Evolutionary conservation across 2,113 vertebrate genomes (phyloP), one percentile per base, ranked within the genome.

Genomic region (Guaruba guarouba): DNA sequence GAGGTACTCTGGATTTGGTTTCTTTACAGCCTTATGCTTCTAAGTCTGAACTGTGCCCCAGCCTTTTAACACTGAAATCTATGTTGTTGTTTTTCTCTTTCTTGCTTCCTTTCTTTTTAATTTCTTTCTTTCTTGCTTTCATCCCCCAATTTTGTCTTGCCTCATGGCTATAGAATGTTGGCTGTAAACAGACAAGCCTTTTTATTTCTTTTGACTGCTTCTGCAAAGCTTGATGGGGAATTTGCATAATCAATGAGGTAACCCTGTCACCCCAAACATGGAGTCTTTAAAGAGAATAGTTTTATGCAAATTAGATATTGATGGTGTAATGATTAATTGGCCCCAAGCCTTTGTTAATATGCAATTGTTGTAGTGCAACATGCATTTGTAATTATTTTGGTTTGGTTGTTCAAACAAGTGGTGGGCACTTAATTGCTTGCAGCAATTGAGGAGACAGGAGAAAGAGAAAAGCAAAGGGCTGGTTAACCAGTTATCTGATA

Each of bases 211-310:
- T 95, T 98, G 99, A 99, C 98, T 98, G 98, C 98, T 97, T 98
- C 97, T 97, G 98, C 98, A 98, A 98, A 98, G 98, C 98, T 98
- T 98, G 98, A 99, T 98, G 98, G 94, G 91, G 96, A 97, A 99
- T 99, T 99, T 99, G 97, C 99, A 99, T 99, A 99, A 99, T 99
- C 99, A 98, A 99, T 99, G 98, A 99, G 97, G 98, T 98, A 98
- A 98, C 98, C 98, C 98, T 98, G 98, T 99, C 99, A 99, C 98
- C 98, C 98, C 97, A 99, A 98, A 99, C 98, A 97, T 96, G 97
- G 98, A 98, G 98, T 98, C 98, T 99, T 99, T 99, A 99, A 99
- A 98, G 98, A 98, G 97, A 99, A 99, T 98, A 98, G 99, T 98
- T 99, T 99, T 99, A 99, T 99, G 99, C 98, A 99, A 99, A 99